Evolutionary conservation across 2,797 vertebrate species (phyloP).

Genomic region (Oreortyx pictus): DNA sequence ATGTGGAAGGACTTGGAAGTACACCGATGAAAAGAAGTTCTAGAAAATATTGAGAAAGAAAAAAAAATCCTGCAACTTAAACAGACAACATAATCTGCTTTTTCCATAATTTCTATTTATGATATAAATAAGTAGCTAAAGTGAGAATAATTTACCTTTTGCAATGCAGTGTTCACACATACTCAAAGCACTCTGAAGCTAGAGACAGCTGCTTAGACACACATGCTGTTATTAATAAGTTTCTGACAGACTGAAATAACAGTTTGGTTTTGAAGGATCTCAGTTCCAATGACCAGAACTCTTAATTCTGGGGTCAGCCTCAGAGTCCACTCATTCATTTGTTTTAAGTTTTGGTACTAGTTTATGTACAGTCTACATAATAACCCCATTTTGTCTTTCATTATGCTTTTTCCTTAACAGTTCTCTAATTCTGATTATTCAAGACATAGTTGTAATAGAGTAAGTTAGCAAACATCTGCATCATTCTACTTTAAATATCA

Average conservation of each 20-base stretch:
- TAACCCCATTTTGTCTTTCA: background rate
- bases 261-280: background rate
- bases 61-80: background rate
- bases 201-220: background rate
- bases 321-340: background rate
- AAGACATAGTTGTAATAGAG: background rate
- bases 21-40: background rate
- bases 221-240: background rate
- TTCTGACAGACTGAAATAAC: background rate
- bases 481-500: background rate
- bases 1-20: background rate
- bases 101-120: background rate
- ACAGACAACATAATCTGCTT: background rate
- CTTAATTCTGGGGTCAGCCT: background rate
- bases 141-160: background rate
- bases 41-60: background rate
- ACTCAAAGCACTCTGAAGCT: background rate
- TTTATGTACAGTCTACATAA: background rate
- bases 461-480: background rate
- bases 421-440: background rate
- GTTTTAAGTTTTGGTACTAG: background rate
- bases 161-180: background rate
- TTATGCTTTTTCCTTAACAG: background rate
- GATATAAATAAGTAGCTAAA: background rate
- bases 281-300: background rate